Evolutionary conservation across 2,113 vertebrate species (phyloP).

Genomic region (Euleptes europaea): DNA sequence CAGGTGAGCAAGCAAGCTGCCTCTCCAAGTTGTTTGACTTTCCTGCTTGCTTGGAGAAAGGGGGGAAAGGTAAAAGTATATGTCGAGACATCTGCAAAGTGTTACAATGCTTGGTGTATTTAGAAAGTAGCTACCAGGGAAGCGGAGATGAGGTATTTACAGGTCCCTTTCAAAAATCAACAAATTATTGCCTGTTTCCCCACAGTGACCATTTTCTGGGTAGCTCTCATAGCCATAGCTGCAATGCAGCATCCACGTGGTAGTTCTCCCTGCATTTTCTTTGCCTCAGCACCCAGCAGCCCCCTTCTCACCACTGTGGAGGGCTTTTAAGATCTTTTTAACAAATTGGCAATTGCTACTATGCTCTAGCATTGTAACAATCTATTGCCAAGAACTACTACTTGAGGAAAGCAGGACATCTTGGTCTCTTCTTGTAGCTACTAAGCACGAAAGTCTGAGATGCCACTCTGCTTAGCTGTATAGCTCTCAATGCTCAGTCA

Average conservation of each 20-base stretch:
- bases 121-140: not conserved
- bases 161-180: not conserved
- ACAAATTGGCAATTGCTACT: too few species aligned
- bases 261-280: too few species aligned
- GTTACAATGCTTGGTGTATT: not conserved
- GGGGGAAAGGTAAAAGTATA: not conserved
- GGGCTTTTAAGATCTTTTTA: too few species aligned
- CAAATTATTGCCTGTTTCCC: not conserved
- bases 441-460: not conserved
- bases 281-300: too few species aligned
- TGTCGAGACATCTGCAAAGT: not conserved
- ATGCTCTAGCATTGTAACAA: too few species aligned
- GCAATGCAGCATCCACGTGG: too few species aligned
- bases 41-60: rapidly evolving
- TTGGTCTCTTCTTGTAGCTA: not conserved
- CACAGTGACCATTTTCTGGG: too few species aligned
- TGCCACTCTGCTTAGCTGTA: not conserved
- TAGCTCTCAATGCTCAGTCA: not conserved
- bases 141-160: not conserved
- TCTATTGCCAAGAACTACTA: too few species aligned
- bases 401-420: not conserved
- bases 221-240: too few species aligned
- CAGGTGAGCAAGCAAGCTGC: slow-evolving; percentile 28
- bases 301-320: too few species aligned
- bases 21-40: not conserved